These are phyloP conservation scores for Molorchus minor DNA, from an alignment of 2,888 invertebrate genomes.

Conservation along the genomic window DNA sequence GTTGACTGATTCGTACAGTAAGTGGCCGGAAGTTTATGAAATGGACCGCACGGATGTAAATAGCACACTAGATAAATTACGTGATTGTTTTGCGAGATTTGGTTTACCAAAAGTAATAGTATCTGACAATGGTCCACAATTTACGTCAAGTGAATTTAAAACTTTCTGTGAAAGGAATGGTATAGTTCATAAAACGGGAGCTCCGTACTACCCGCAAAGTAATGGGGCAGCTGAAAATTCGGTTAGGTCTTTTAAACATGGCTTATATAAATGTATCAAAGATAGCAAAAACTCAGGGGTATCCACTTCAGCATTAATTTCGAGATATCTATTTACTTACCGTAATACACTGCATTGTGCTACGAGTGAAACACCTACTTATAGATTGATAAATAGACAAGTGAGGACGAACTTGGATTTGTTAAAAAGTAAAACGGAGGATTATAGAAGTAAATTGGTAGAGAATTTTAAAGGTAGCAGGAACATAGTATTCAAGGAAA, in stretches of 20 bases:
- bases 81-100: slow-evolving; percentile 42
- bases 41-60: slow-evolving; percentile 2
- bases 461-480: slow-evolving; percentile 4
- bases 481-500: background rate
- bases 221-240: slow-evolving; percentile 18
- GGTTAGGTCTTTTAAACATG: slow-evolving; percentile 18
- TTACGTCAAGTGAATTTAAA: slow-evolving; percentile 40
- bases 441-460: slow-evolving; percentile 1
- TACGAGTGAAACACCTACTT: background rate
- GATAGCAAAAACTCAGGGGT: slow-evolving; percentile 2
- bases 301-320: background rate
- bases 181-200: slow-evolving; percentile 21
- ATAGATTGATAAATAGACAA: slow-evolving; percentile 11
- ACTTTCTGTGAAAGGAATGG: slow-evolving; percentile 35
- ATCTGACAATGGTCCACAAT: no score
- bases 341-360: slow-evolving; percentile 8
- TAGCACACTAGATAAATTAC: slow-evolving; percentile 25
- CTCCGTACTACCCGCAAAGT: slow-evolving; percentile 14
- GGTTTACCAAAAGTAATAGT: slow-evolving; percentile 40
- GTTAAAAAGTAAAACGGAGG: background rate
- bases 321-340: slow-evolving; percentile 11
- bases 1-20: slow-evolving; percentile 29
- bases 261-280: slow-evolving; percentile 11
- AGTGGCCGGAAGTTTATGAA: slow-evolving; percentile 5
- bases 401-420: slow-evolving; percentile 7